These are phyloP conservation scores for Eumeta japonica DNA, from an alignment of 1,140 invertebrate genomes.

Conservation along the genomic window DNA sequence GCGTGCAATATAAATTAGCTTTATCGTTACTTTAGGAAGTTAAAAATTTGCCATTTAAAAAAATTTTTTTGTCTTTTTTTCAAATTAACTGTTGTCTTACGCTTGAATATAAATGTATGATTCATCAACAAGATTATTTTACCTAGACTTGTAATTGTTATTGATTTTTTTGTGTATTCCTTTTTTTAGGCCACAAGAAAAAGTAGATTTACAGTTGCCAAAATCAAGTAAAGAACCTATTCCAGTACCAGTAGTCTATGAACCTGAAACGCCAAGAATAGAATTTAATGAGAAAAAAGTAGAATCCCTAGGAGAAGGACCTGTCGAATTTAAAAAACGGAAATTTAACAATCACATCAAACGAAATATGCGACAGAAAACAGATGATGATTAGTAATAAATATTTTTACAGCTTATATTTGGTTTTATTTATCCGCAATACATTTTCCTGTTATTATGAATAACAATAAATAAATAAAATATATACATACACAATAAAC, in stretches of 20 bases:
- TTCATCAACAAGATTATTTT: too few relatives aligned
- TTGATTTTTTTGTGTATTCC: slow-evolving; percentile 5
- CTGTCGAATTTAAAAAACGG: slow-evolving; percentile 64
- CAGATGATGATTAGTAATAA: slow-evolving; percentile 57
- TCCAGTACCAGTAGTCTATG: slow-evolving; percentile 31
- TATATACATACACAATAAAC: too few relatives aligned
- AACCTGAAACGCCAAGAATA: slow-evolving; percentile 29
- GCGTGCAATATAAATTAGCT: too few relatives aligned
- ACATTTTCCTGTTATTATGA: too few relatives aligned
- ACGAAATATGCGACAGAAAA: slow-evolving; percentile 61
- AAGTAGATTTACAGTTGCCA: slow-evolving; percentile 37
- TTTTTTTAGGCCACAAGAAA: slow-evolving; percentile 19
- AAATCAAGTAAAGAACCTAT: slow-evolving; percentile 29
- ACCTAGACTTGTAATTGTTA: too few relatives aligned
- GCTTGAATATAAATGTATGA: too few relatives aligned
- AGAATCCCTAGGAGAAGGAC: slow-evolving; percentile 39
- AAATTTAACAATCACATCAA: slow-evolving; percentile 58
- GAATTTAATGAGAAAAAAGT: slow-evolving; percentile 39
- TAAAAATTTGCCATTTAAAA: too few relatives aligned
- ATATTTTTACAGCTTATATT: slow-evolving; percentile 17
- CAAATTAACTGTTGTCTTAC: too few relatives aligned
- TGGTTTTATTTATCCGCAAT: too few relatives aligned
- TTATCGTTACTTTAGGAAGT: too few relatives aligned
- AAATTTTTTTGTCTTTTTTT: too few relatives aligned
- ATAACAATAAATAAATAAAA: too few relatives aligned